A percentile compares a stretch with the other conserved stretches of the same genome.
Conservation (phyloP, 2,113 vertebrate species). For the Sapajus apella region DNA sequence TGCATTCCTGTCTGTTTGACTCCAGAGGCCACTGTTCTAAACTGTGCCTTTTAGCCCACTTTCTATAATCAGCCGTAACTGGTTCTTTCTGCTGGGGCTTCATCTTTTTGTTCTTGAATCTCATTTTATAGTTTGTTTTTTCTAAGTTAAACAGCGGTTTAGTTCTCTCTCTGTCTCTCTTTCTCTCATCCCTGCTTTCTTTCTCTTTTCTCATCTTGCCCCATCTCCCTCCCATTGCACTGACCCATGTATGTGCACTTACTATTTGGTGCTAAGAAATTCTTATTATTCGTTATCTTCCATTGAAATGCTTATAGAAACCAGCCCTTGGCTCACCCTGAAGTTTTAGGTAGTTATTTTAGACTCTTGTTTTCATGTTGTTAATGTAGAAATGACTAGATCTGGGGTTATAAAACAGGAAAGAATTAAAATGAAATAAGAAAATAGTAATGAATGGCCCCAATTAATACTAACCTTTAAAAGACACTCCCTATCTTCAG, state of each 20-base stretch:
- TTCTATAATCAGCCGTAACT: neutral
- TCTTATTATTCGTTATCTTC: neutral
- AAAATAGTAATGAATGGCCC: neutral
- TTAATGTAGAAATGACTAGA: neutral
- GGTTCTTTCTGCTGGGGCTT: neutral
- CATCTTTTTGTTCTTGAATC: neutral
- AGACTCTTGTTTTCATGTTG: constrained; percentile 31
- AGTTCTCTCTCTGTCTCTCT: too few species aligned
- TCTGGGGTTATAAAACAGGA: neutral
- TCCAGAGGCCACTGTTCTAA: neutral
- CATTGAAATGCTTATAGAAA: neutral
- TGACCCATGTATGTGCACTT: neutral
- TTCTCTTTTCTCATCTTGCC: neutral
- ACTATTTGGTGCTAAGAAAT: neutral
- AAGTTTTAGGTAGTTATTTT: neutral
- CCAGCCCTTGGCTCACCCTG: neutral
- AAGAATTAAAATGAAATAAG: neutral
- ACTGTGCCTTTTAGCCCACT: neutral
- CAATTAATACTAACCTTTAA: neutral
- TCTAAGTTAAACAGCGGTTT: neutral
- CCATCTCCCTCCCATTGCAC: neutral
- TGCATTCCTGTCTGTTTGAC: neutral
- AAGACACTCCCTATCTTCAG: neutral
- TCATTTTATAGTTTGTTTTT: neutral
- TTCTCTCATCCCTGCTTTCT: neutral